phyloP scores from a whole-genome alignment of 2,797 vertebrate genomes.

The Chaetodon trifasciatus region DNA sequence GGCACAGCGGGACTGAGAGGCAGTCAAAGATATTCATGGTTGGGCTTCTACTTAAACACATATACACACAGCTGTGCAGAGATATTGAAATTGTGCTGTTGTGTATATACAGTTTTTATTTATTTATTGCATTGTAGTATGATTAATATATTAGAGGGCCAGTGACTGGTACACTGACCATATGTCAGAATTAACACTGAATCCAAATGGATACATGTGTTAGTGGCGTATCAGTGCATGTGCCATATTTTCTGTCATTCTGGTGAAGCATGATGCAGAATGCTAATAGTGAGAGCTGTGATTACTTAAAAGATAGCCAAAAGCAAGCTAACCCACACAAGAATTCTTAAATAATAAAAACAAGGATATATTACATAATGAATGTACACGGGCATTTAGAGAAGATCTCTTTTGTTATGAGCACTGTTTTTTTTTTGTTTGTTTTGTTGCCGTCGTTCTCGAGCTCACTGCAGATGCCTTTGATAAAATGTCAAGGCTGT shows the following conservation, averaged over 20 bases:
- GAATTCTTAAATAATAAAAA: neutral
- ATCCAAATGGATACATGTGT: neutral
- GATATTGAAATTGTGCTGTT: neutral
- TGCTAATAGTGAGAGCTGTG: neutral
- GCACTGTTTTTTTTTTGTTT: conserved; percentile 1
- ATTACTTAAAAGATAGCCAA: conserved; percentile 1
- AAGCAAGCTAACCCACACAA: neutral
- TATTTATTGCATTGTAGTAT: neutral
- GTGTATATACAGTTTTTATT: neutral
- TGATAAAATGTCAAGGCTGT: conserved; percentile 46
- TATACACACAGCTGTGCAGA: neutral
- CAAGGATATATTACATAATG: neutral
- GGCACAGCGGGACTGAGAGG: conserved; percentile 41
- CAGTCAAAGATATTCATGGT: conserved; percentile 32
- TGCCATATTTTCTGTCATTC: neutral
- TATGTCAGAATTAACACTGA: neutral
- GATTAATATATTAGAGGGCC: neutral
- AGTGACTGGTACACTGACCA: neutral
- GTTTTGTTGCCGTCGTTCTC: conserved; percentile 8
- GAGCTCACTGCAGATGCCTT: conserved; percentile 2
- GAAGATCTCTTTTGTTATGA: neutral
- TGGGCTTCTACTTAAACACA: conserved; percentile 1
- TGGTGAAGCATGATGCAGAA: neutral
- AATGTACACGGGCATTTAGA: conserved; percentile 2
- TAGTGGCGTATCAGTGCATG: neutral